These are phyloP conservation scores for Heliconius hortense DNA, from an alignment of 2,888 invertebrate species.

Conservation along the genomic window DNA sequence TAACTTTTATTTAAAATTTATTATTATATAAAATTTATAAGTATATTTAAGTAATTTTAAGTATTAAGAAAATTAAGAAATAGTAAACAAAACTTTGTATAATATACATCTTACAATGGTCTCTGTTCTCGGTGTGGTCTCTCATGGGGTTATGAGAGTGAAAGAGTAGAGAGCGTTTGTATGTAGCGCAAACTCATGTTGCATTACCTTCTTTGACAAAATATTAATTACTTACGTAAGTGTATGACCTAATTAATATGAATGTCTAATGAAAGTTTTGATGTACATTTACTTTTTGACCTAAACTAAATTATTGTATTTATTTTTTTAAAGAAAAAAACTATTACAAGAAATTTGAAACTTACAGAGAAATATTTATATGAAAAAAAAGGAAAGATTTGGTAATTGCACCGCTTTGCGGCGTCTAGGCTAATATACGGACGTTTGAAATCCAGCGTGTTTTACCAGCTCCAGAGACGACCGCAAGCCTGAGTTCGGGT, in stretches of 20 bases:
- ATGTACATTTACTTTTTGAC: no score
- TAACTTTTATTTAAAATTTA: not conserved
- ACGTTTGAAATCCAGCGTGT: no score
- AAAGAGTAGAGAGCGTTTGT: constrained; percentile 5
- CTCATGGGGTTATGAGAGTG: constrained; percentile 4
- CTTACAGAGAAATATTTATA: not conserved
- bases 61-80: not conserved
- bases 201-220: not conserved
- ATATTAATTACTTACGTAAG: no score
- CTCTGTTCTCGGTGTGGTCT: not conserved
- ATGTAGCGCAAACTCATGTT: constrained; percentile 2
- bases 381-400: no score
- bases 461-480: no score
- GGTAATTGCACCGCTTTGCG: no score
- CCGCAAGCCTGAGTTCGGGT: no score
- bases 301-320: no score
- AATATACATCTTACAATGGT: constrained; percentile 1
- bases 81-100: not conserved
- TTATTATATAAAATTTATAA: no score
- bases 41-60: not conserved
- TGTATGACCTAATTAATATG: constrained; percentile 2
- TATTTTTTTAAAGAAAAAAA: no score
- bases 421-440: no score
- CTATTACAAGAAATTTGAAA: not conserved
- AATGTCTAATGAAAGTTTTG: not conserved